phyloP scores from a whole-genome alignment of 2,888 invertebrate genomes.

The Hartigia nigra region DNA sequence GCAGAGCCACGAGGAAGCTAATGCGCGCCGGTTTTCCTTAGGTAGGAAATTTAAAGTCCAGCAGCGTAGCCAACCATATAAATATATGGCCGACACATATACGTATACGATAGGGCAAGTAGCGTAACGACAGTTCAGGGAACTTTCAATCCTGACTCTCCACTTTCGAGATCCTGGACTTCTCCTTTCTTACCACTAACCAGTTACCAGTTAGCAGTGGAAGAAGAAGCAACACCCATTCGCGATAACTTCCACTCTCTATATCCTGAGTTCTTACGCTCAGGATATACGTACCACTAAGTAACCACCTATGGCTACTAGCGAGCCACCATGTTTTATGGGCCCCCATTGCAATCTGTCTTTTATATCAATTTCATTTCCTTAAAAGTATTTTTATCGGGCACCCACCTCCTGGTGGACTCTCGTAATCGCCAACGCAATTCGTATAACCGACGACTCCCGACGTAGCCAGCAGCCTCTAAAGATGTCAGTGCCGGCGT shows the following conservation, averaged over 20 bases:
- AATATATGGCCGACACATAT: conserved; percentile 39
- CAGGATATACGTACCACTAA: conserved; percentile 24
- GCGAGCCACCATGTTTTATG: conserved; percentile 28
- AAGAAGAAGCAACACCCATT: conserved; percentile 12
- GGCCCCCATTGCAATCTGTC: conserved; percentile 35
- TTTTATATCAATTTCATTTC: conserved; percentile 50
- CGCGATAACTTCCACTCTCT: conserved; percentile 11
- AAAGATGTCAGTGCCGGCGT: conserved; percentile 31
- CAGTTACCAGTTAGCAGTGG: conserved; percentile 6
- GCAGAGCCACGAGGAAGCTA: conserved; percentile 34
- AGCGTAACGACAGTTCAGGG: conserved; percentile 36
- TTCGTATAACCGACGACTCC: conserved; percentile 37
- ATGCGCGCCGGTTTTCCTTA: conserved; percentile 21
- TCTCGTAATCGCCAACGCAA: conserved; percentile 28
- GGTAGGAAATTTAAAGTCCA: conserved; percentile 44
- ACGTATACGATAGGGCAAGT: conserved; percentile 24
- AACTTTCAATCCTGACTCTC: conserved; percentile 42
- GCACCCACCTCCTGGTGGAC: background rate
- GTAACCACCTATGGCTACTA: background rate
- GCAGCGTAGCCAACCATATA: conserved; percentile 38
- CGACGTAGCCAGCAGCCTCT: conserved; percentile 31
- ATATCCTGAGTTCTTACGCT: conserved; percentile 18
- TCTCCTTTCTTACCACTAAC: conserved; percentile 17
- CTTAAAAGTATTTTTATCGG: conserved; percentile 50
- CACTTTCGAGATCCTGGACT: conserved; percentile 10